A percentile compares a stretch with the other conserved stretches of the same genome.
Conservation (phyloP, 1,140 invertebrate genomes). For the Epicauta chinensis region DNA sequence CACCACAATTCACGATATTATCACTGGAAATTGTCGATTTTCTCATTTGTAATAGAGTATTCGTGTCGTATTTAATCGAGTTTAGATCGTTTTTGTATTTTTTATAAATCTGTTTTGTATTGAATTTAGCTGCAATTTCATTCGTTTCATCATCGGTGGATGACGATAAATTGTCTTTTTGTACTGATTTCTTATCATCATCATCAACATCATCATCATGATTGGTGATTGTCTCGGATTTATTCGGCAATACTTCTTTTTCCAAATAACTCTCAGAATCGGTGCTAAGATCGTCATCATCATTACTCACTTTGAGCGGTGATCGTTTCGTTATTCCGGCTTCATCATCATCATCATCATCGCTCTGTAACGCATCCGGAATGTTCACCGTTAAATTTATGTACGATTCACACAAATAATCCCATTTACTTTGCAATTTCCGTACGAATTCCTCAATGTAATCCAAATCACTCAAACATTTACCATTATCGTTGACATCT, state of each 20-base stretch:
- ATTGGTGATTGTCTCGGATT: constrained; percentile 21
- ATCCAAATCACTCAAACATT: constrained; percentile 45
- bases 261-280: constrained; percentile 41
- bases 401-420: constrained; percentile 38
- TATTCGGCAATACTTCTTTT: constrained; percentile 32
- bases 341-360: constrained; percentile 26
- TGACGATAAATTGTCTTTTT: constrained; percentile 6
- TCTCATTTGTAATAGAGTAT: constrained; percentile 47
- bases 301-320: constrained; percentile 3
- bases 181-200: not conserved
- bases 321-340: no score
- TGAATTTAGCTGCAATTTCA: constrained; percentile 42
- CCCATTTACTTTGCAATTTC: constrained; percentile 39
- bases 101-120: constrained; percentile 41
- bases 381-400: constrained; percentile 37
- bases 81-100: constrained; percentile 43
- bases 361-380: constrained; percentile 28
- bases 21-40: constrained; percentile 38
- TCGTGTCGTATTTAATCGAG: constrained; percentile 44
- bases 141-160: constrained; percentile 41
- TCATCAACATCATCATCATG: constrained; percentile 21
- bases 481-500: constrained; percentile 45
- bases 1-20: constrained; percentile 25
- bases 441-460: constrained; percentile 45
- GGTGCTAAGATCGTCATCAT: constrained; percentile 29